Percentiles rank a stretch among this genome's conserved stretches.
phyloP scores from a whole-genome alignment of 2,113 vertebrate genomes.

The Camelus bactrianus region DNA sequence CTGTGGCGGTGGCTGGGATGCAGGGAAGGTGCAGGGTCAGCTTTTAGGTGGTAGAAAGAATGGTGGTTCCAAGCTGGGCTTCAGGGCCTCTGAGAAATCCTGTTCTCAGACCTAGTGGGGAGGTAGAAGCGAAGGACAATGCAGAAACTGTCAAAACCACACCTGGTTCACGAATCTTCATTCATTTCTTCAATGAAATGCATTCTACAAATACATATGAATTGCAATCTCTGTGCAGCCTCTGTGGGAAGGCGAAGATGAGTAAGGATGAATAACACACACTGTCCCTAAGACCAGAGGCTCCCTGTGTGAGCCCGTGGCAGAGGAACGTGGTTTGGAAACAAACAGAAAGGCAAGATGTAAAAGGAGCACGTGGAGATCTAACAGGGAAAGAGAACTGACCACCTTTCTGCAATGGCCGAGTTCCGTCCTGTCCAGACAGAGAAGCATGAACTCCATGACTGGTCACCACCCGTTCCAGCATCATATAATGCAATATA shows the following conservation, averaged over 20 bases:
- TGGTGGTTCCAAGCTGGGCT: neutral
- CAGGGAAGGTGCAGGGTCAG: neutral
- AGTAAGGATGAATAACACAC: neutral
- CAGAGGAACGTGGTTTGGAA: neutral
- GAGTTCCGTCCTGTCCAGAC: neutral
- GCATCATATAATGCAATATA: neutral
- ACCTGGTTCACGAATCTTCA: neutral
- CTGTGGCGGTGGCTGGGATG: fast-evolving
- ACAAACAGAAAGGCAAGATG: neutral
- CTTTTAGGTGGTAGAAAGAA: neutral
- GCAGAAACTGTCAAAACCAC: neutral
- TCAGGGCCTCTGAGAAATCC: neutral
- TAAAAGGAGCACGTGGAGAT: neutral
- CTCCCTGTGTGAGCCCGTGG: neutral
- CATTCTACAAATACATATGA: neutral
- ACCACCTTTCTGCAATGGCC: neutral
- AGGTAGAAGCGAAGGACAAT: neutral
- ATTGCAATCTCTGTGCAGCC: neutral
- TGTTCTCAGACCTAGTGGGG: neutral
- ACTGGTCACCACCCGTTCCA: neutral
- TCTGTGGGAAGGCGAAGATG: neutral
- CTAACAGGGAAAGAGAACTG: neutral
- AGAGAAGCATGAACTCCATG: neutral
- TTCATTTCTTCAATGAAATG: neutral
- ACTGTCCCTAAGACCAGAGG: neutral